Evolutionary conservation across 2,797 vertebrate species (phyloP).

Genomic region (Eulemur mongoz): DNA sequence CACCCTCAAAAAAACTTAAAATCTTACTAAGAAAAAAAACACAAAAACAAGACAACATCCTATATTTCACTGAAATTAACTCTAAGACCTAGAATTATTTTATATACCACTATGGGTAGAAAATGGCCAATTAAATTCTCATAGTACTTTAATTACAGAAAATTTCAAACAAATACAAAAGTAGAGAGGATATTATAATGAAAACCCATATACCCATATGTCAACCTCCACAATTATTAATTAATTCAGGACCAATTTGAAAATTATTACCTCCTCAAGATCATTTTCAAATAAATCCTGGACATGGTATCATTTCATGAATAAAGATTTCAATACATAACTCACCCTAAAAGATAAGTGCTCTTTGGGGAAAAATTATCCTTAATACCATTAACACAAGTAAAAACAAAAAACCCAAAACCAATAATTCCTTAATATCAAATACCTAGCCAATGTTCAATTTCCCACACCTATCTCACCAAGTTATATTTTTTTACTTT

Average conservation of each 20-base stretch:
- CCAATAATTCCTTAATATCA: not conserved
- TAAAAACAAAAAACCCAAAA: not conserved
- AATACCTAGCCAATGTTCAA: not conserved
- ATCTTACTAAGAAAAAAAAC: not conserved
- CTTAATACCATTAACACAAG: not conserved
- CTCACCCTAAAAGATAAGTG: not conserved
- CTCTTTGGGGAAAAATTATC: not conserved
- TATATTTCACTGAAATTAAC: not conserved
- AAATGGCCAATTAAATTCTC: not conserved
- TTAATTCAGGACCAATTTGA: not conserved
- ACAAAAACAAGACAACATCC: not conserved
- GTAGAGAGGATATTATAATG: not conserved
- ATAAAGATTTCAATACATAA: slow-evolving; percentile 14
- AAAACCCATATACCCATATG: not conserved
- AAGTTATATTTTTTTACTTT: not conserved
- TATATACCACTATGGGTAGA: not conserved
- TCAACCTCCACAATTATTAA: not conserved
- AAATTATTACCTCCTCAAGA: not conserved
- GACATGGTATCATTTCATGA: not conserved
- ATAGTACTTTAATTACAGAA: slow-evolving; percentile 32
- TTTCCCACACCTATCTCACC: not conserved
- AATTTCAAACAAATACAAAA: slow-evolving; percentile 16
- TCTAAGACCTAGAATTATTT: not conserved
- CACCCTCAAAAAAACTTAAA: not conserved
- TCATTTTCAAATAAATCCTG: not conserved